phyloP scores from a whole-genome alignment of 2,113 vertebrate species.

The Pan troglodytes region DNA sequence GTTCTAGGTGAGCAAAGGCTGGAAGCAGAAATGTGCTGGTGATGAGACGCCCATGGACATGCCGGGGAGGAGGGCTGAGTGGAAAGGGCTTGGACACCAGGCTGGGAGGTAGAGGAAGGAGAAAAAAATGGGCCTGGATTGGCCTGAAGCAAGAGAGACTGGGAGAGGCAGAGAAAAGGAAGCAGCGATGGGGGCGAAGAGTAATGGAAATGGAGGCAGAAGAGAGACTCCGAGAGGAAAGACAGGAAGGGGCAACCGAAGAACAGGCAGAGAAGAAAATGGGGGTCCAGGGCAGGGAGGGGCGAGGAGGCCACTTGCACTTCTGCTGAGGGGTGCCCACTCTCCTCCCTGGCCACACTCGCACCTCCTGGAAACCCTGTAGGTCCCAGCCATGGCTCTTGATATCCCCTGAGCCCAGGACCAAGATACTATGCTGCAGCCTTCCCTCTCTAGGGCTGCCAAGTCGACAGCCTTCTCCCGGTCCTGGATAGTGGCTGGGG shows the following conservation, averaged over 20 bases:
- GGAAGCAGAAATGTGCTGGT: not conserved
- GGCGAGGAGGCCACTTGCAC: not conserved
- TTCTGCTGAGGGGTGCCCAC: rapidly evolving
- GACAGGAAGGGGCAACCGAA: not conserved
- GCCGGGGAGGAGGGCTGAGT: rapidly evolving
- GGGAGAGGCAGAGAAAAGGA: not conserved
- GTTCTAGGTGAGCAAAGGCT: not conserved
- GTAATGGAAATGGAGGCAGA: not conserved
- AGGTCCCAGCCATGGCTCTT: not conserved
- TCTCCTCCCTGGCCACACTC: not conserved
- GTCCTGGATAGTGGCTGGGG: not conserved
- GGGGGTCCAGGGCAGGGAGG: not conserved
- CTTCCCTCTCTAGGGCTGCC: not conserved
- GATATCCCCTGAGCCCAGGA: not conserved
- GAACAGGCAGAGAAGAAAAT: not conserved
- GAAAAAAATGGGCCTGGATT: not conserved
- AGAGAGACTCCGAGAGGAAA: not conserved
- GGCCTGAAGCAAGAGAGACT: not conserved
- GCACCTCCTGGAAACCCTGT: not conserved
- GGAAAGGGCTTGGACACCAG: not conserved
- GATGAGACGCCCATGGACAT: rapidly evolving
- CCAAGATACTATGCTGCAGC: not conserved
- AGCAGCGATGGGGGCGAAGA: rapidly evolving
- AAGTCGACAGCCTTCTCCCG: not conserved
- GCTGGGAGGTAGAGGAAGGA: not conserved